Conservation (phyloP, 2,888 invertebrate species). For the Agrotis exclamationis region DNA sequence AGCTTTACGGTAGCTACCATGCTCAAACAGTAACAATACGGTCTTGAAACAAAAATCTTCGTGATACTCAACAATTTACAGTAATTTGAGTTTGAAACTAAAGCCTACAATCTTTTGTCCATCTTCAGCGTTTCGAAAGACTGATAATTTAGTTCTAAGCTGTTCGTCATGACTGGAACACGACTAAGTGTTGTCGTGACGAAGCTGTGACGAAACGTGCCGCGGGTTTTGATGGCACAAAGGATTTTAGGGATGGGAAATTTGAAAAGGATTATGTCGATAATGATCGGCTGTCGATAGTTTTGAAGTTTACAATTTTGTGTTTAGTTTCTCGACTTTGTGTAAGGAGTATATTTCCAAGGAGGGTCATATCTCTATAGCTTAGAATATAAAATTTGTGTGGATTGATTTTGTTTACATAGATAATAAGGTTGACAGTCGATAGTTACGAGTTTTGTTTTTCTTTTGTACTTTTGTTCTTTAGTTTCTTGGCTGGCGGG, state of each 20-base stretch:
- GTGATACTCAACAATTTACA: slow-evolving; percentile 42
- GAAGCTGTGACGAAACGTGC: slow-evolving; percentile 71
- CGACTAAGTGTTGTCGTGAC: slow-evolving; percentile 71
- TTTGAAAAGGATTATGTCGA: slow-evolving; percentile 39
- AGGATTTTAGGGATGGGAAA: slow-evolving; percentile 59
- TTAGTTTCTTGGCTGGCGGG: too few species aligned
- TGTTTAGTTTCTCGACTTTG: not conserved
- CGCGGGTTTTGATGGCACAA: slow-evolving; percentile 67
- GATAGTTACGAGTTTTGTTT: too few species aligned
- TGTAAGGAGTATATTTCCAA: not conserved
- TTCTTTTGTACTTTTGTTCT: too few species aligned
- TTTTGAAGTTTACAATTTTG: not conserved
- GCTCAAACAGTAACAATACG: not conserved
- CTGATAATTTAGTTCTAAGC: slow-evolving; percentile 67
- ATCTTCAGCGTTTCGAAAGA: slow-evolving; percentile 55
- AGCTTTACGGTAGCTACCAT: not conserved
- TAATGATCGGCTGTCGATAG: slow-evolving; percentile 1
- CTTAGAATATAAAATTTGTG: too few species aligned
- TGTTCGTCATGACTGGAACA: slow-evolving; percentile 66
- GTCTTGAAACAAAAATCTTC: slow-evolving; percentile 17
- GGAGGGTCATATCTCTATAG: too few species aligned
- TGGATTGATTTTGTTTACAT: too few species aligned
- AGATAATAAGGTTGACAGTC: too few species aligned
- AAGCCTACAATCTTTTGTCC: slow-evolving; percentile 56
- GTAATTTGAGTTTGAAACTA: slow-evolving; percentile 39